Base-by-base conservation (phyloP, 2,797 vertebrate species). In the Sebastes vulpes region DNA sequence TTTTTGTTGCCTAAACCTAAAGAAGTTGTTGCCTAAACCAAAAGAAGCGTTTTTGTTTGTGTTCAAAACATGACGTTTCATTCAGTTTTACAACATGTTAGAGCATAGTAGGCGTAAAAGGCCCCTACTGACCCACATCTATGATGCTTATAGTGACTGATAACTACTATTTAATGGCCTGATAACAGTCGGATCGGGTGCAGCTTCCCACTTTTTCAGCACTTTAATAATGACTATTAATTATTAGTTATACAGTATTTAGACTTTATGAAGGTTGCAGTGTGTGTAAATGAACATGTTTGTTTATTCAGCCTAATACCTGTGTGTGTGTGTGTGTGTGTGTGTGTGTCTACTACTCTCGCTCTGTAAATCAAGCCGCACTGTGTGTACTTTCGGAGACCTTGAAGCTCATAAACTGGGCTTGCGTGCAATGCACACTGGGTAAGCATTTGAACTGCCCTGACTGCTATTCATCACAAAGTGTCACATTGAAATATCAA, bases 11-110 rank as follows among this genome's bases (percentile, higher is more conserved):
- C 12, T 42, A 42, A 42, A 42, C 38, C 38, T 16, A 42, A 42
- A 42, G 5, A 42, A 42, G 38, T 42, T 42, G 14, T 42, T 42
- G 38, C 6, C 14, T 46, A 18, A 46, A 46, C 38, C 3, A 46
- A 38, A 0, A 46, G 14, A 46, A 46, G 0, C 0, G 5, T 46
- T 46, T 6, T 46, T 16, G 0, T 46, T 46, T 46, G 38, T 46
- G 38, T 46, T 46, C 38, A 46, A 16, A 46, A 46, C 1, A 1
- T 46, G 14, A 18, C 0, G 3, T 46, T 46, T 46, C 6, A 2
- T 46, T 46, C 38, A 46, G 14, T 46, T 46, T 46, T 46, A 16
- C 14, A 16, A 46, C 38, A 18, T 46, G 35, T 38, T 46, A 42
- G 35, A 38, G 3, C 14, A 42, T 42, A 42, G 38, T 42, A 42